These are phyloP conservation scores for Linnaemya tessellans DNA, from an alignment of 2,888 invertebrate genomes.

Conservation along the genomic window DNA sequence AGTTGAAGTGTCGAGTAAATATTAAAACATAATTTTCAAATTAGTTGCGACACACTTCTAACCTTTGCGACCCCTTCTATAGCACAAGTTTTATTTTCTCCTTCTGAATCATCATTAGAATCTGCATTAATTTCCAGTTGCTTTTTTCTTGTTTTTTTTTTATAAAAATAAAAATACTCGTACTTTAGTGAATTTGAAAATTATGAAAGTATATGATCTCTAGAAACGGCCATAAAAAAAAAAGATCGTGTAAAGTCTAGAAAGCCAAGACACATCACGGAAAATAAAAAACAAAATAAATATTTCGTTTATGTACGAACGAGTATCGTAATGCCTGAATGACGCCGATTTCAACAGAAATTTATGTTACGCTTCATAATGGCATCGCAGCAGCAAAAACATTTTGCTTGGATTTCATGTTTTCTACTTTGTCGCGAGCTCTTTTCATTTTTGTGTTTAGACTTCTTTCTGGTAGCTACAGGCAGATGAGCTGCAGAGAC, in stretches of 20 bases:
- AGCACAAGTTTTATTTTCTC: neutral
- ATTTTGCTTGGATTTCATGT: constrained; percentile 27
- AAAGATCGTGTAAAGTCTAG: constrained; percentile 18
- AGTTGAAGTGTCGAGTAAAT: neutral
- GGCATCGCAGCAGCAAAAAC: constrained; percentile 40
- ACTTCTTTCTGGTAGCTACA: constrained; percentile 15
- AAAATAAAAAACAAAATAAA: constrained; percentile 5
- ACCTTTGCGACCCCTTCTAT: constrained; percentile 11
- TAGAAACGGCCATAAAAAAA: neutral
- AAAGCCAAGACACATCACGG: constrained; percentile 23
- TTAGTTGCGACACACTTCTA: constrained; percentile 57
- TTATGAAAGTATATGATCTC: constrained; percentile 41
- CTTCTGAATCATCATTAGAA: neutral
- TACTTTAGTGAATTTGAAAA: constrained; percentile 45
- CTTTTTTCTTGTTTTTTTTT: constrained; percentile 2
- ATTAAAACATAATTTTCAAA: constrained; percentile 31
- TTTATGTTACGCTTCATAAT: constrained; percentile 63
- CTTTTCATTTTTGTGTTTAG: neutral
- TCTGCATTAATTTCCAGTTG: constrained; percentile 19
- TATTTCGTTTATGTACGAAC: constrained; percentile 19
- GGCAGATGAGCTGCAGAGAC: constrained; percentile 41
- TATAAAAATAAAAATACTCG: constrained; percentile 16
- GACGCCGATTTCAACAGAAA: constrained; percentile 70
- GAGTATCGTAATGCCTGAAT: constrained; percentile 58
- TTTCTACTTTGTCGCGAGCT: neutral